A percentile compares a stretch with the other conserved stretches of the same genome.
These are phyloP conservation scores for Cryptocephalus moraei DNA, from an alignment of 2,888 invertebrate genomes.

Conservation along the genomic window DNA sequence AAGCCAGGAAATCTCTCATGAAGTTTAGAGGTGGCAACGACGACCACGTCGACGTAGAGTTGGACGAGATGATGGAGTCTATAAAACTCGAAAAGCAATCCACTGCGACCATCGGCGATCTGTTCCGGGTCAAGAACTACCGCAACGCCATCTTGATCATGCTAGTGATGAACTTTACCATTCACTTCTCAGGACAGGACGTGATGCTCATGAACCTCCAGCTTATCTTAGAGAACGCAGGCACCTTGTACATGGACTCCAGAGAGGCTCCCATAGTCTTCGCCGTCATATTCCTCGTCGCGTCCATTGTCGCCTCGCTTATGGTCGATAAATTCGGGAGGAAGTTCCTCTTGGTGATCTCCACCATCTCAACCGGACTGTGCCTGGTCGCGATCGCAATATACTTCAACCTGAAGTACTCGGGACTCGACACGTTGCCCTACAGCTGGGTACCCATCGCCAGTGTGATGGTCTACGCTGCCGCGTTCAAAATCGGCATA, in stretches of 20 bases:
- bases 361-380: slow-evolving; percentile 28
- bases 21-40: slow-evolving; percentile 19
- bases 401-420: slow-evolving; percentile 29
- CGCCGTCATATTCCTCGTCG: slow-evolving; percentile 28
- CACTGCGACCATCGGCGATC: slow-evolving; percentile 27
- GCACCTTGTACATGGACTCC: slow-evolving; percentile 26
- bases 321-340: slow-evolving; percentile 31
- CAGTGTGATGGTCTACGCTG: slow-evolving; percentile 29
- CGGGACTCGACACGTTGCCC: slow-evolving; percentile 19
- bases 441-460: slow-evolving; percentile 26
- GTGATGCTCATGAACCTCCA: slow-evolving; percentile 36
- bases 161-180: slow-evolving; percentile 30
- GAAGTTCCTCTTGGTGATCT: slow-evolving; percentile 27
- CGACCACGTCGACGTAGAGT: slow-evolving; percentile 27
- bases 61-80: slow-evolving; percentile 27
- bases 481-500: slow-evolving; percentile 30
- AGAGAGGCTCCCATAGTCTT: slow-evolving; percentile 31
- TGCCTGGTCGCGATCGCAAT: slow-evolving; percentile 27
- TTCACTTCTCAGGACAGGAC: slow-evolving; percentile 33
- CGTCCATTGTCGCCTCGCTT: slow-evolving; percentile 25
- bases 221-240: slow-evolving; percentile 29
- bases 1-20: slow-evolving; percentile 25
- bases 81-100: slow-evolving; percentile 29
- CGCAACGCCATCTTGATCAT: slow-evolving; percentile 31
- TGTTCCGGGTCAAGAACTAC: slow-evolving; percentile 30